These are phyloP conservation scores for Tanytarsus gracilentus DNA, from an alignment of 2,888 invertebrate species.

Conservation along the genomic window DNA sequence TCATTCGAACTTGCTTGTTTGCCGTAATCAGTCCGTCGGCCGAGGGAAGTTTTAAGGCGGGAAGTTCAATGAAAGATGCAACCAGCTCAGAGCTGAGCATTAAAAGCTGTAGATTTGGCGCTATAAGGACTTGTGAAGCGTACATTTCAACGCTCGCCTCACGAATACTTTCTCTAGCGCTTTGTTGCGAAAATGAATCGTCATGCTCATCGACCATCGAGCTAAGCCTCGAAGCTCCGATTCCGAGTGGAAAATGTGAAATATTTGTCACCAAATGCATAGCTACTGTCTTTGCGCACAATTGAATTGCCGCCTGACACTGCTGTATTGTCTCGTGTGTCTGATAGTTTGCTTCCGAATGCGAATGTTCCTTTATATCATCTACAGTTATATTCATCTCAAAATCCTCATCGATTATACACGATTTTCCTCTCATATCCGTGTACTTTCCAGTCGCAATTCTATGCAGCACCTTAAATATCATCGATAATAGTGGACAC, in stretches of 20 bases:
- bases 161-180: neutral
- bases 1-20: conserved; percentile 72
- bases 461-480: conserved; percentile 56
- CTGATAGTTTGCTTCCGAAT: conserved; percentile 38
- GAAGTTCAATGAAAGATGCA: conserved; percentile 81
- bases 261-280: conserved; percentile 85
- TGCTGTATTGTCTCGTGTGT: conserved; percentile 44
- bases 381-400: conserved; percentile 38
- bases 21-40: conserved; percentile 70
- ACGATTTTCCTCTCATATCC: conserved; percentile 37
- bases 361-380: conserved; percentile 32
- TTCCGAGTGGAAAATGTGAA: conserved; percentile 90
- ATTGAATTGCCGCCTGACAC: conserved; percentile 49
- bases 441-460: conserved; percentile 40
- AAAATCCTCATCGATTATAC: conserved; percentile 42
- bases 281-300: conserved; percentile 51
- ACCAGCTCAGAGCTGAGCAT: conserved; percentile 75
- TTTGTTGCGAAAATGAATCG: conserved; percentile 55
- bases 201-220: conserved; percentile 88
- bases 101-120: conserved; percentile 78
- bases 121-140: conserved; percentile 68
- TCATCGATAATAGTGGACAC: conserved; percentile 52
- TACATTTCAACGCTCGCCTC: conserved; percentile 56
- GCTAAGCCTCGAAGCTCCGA: conserved; percentile 78
- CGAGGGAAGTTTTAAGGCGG: conserved; percentile 68